Conservation (phyloP, 1,140 invertebrate species). For the Eupristina koningsbergeri region DNA sequence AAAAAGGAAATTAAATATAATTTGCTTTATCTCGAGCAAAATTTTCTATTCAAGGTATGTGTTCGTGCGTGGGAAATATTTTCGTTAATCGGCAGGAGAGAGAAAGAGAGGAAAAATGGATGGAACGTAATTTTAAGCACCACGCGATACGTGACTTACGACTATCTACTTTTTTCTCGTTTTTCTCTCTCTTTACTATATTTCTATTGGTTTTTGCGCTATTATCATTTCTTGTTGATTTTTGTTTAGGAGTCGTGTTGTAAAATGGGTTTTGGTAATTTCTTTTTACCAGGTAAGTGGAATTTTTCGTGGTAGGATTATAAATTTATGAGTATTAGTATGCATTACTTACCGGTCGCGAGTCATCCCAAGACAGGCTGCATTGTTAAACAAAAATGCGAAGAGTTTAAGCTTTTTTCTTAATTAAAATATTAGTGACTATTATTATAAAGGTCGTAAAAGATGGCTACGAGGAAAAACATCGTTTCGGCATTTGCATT, state of each 20-base stretch:
- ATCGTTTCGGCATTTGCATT: neutral
- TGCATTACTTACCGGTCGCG: slow-evolving; percentile 68
- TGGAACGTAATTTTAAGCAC: slow-evolving; percentile 49
- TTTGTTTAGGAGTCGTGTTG: neutral
- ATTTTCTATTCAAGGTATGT: slow-evolving; percentile 27
- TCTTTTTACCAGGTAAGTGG: neutral
- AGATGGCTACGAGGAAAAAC: neutral
- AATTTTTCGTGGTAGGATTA: neutral
- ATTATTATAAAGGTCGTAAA: neutral
- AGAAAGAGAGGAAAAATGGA: slow-evolving; percentile 22
- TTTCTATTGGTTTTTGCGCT: slow-evolving; percentile 3
- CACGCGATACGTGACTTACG: slow-evolving; percentile 52
- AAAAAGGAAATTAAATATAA: slow-evolving; percentile 36
- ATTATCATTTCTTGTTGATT: slow-evolving; percentile 21
- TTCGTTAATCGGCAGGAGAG: slow-evolving; percentile 18
- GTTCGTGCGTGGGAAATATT: slow-evolving; percentile 26
- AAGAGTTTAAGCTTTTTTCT: neutral
- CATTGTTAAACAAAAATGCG: slow-evolving; percentile 59
- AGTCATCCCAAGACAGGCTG: slow-evolving; percentile 72
- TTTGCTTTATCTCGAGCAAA: slow-evolving; percentile 19
- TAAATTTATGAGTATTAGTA: neutral
- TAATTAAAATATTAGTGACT: neutral
- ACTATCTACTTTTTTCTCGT: slow-evolving; percentile 39
- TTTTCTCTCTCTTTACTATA: neutral
- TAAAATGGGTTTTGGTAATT: slow-evolving; percentile 19